Conservation (phyloP, 2,113 vertebrate species). For the Mobula birostris region DNA sequence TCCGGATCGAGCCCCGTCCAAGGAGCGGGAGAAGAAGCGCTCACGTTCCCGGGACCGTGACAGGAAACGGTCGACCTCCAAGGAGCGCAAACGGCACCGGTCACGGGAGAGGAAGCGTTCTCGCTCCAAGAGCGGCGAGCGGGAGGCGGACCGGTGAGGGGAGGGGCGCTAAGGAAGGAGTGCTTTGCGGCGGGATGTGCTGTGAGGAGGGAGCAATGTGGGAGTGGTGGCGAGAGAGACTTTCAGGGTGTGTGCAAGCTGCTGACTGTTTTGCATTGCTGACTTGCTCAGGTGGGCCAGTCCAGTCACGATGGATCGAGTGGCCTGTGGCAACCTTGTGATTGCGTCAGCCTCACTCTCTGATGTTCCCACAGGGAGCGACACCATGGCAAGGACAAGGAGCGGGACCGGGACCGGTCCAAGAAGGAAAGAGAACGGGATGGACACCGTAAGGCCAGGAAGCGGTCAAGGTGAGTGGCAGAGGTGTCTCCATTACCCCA, state of each 20-base stretch:
- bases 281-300: no score
- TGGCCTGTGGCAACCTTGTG: neutral
- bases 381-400: constrained; percentile 72
- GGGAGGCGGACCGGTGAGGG: constrained; percentile 52
- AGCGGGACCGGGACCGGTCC: constrained; percentile 58
- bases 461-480: constrained; percentile 66
- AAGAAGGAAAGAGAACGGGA: constrained; percentile 81
- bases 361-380: constrained; percentile 63
- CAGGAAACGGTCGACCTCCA: constrained; percentile 71
- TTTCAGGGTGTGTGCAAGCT: neutral
- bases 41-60: constrained; percentile 67
- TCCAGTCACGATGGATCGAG: no score
- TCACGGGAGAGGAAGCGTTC: constrained; percentile 76
- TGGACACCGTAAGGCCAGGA: constrained; percentile 76
- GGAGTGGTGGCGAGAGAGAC: neutral
- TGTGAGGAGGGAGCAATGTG: neutral
- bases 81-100: constrained; percentile 77
- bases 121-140: constrained; percentile 78
- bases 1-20: constrained; percentile 63
- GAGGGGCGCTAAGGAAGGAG: neutral
- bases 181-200: neutral
- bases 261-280: no score
- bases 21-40: constrained; percentile 77
- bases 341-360: neutral
- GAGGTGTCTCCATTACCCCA: neutral